Conservation (phyloP, 1,140 invertebrate genomes). For the Drosophila miranda region DNA sequence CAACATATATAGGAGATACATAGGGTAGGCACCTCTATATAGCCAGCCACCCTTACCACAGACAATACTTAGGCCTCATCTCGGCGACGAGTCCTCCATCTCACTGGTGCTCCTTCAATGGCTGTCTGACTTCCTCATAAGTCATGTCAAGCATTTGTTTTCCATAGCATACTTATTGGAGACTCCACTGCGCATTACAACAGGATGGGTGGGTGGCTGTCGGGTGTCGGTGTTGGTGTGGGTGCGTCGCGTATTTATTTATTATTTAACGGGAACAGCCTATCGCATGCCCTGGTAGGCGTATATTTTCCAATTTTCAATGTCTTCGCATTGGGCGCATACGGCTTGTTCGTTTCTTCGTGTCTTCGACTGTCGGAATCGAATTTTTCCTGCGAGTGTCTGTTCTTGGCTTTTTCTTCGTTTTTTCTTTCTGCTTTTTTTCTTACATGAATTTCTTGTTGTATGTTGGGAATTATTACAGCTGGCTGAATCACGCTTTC, state of each 20-base stretch:
- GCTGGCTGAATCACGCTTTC: constrained; percentile 45
- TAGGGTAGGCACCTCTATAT: too few relatives aligned
- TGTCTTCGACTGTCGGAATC: constrained; percentile 30
- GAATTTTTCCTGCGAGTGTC: too few relatives aligned
- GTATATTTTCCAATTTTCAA: constrained; percentile 54
- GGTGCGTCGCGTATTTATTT: constrained; percentile 51
- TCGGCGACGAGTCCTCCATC: too few relatives aligned
- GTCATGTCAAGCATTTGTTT: constrained; percentile 23
- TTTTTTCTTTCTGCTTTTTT: constrained; percentile 8
- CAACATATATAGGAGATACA: too few relatives aligned
- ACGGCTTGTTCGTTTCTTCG: constrained; percentile 20
- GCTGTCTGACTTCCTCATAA: neutral
- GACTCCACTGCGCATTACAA: constrained; percentile 27
- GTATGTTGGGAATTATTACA: constrained; percentile 36
- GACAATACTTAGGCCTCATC: neutral
- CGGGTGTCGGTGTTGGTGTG: neutral
- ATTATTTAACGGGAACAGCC: constrained; percentile 62
- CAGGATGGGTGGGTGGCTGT: neutral
- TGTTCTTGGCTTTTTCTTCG: constrained; percentile 4
- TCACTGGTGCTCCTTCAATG: too few relatives aligned
- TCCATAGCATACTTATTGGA: constrained; percentile 27
- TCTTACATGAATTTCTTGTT: constrained; percentile 23
- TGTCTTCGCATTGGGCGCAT: constrained; percentile 55
- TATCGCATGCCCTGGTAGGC: constrained; percentile 57
- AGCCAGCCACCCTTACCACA: neutral